Evolutionary conservation across 2,113 vertebrate genomes (phyloP).

Genomic region (Sebastes fasciatus): DNA sequence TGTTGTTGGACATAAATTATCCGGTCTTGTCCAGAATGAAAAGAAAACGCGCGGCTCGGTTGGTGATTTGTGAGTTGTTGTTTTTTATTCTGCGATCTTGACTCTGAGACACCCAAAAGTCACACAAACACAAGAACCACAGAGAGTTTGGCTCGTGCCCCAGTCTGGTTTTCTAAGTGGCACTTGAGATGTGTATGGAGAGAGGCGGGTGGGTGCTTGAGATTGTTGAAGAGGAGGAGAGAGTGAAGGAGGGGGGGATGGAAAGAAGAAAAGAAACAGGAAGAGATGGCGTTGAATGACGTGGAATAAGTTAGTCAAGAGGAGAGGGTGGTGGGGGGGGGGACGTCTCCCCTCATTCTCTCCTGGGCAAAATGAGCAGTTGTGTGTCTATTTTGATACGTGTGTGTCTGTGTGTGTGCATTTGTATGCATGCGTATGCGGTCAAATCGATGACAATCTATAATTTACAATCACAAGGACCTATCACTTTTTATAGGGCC

Average conservation of each 20-base stretch:
- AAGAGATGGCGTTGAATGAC: slow-evolving; percentile 57
- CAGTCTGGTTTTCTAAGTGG: slow-evolving; percentile 73
- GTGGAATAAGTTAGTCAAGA: slow-evolving; percentile 61
- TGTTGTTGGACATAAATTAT: slow-evolving; percentile 49
- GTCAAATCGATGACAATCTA: slow-evolving; percentile 94
- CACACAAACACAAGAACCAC: slow-evolving; percentile 43
- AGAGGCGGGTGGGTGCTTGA: slow-evolving; percentile 73
- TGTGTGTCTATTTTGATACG: slow-evolving; percentile 39
- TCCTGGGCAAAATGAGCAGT: slow-evolving; percentile 12
- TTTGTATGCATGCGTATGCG: slow-evolving; percentile 50
- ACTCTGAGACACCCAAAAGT: slow-evolving; percentile 51
- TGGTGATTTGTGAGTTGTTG: slow-evolving; percentile 2
- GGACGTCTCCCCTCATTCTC: slow-evolving; percentile 17
- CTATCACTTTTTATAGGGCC: slow-evolving; percentile 96
- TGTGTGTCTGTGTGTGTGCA: slow-evolving; percentile 16
- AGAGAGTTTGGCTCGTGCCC: slow-evolving; percentile 67
- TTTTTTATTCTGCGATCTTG: slow-evolving; percentile 32
- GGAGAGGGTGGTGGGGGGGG: background rate
- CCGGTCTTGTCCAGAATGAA: slow-evolving; percentile 36
- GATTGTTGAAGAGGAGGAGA: slow-evolving; percentile 63
- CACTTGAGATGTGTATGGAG: slow-evolving; percentile 73
- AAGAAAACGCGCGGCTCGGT: slow-evolving; percentile 7
- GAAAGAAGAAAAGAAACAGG: slow-evolving; percentile 37
- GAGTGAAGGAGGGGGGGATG: slow-evolving; percentile 19
- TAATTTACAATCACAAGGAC: slow-evolving; percentile 97